These are phyloP conservation scores for Betta splendens DNA, from an alignment of 2,797 vertebrate species.

Conservation along the genomic window DNA sequence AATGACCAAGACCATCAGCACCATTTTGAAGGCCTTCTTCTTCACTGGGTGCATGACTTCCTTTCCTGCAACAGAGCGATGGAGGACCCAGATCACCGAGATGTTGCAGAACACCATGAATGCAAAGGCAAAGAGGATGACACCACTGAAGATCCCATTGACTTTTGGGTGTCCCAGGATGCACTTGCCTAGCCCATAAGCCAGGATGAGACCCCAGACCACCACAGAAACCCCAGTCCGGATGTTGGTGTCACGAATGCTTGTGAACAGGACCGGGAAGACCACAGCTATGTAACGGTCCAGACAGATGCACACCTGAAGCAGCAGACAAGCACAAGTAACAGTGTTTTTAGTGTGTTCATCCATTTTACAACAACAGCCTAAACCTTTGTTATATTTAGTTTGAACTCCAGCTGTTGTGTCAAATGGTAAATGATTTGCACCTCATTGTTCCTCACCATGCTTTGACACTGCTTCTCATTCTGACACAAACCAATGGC, in stretches of 20 bases:
- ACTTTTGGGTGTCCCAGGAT: conserved; percentile 57
- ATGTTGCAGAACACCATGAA: conserved; percentile 82
- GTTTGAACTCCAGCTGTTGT: no score
- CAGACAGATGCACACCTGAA: conserved; percentile 78
- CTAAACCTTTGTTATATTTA: no score
- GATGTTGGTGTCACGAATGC: conserved; percentile 70
- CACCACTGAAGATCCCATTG: conserved; percentile 67
- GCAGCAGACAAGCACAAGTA: conserved; percentile 2
- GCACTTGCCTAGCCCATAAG: conserved; percentile 68
- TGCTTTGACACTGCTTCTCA: no score
- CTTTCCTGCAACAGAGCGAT: conserved; percentile 73
- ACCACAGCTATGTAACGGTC: conserved; percentile 82
- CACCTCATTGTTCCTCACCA: no score
- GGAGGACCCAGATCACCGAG: conserved; percentile 80
- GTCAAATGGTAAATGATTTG: no score
- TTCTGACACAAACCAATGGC: no score
- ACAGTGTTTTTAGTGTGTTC: no score
- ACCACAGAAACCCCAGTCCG: conserved; percentile 51
- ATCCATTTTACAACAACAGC: no score
- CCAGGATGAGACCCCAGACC: conserved; percentile 72
- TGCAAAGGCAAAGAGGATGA: conserved; percentile 75
- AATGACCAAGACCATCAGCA: conserved; percentile 76
- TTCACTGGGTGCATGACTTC: conserved; percentile 80
- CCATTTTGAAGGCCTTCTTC: conserved; percentile 79
- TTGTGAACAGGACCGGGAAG: conserved; percentile 74